phyloP scores from a whole-genome alignment of 2,113 vertebrate genomes.

The Struthio camelus region DNA sequence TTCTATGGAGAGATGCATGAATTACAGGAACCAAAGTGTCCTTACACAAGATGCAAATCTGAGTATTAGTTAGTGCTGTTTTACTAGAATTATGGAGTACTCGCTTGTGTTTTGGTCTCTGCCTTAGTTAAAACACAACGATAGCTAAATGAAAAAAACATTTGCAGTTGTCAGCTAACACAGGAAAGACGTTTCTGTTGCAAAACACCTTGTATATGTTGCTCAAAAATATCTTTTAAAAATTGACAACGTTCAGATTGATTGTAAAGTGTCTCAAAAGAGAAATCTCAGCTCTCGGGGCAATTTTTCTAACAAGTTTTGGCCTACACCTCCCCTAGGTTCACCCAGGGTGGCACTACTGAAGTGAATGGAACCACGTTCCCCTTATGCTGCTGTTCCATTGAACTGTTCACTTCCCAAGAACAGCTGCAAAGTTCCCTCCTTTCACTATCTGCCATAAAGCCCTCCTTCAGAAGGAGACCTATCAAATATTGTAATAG shows the following conservation, averaged over 20 bases:
- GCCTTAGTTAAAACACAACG: slow-evolving; percentile 44
- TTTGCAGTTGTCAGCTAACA: background rate
- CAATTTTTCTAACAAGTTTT: background rate
- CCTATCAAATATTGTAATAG: background rate
- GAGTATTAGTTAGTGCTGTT: slow-evolving; percentile 19
- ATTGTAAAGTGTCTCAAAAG: background rate
- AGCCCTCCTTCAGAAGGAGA: background rate
- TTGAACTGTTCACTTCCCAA: background rate
- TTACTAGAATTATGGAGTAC: background rate
- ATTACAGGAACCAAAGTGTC: background rate
- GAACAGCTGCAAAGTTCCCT: background rate
- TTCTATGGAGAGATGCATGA: background rate
- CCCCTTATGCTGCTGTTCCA: background rate
- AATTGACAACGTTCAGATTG: background rate
- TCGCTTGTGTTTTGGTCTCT: slow-evolving; percentile 17
- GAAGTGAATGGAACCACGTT: background rate
- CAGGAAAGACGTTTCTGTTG: background rate
- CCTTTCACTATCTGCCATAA: background rate
- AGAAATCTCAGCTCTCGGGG: background rate
- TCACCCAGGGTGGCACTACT: background rate
- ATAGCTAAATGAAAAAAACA: background rate
- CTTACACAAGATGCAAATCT: background rate
- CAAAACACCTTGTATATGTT: background rate
- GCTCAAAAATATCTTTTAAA: background rate
- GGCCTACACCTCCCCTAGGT: background rate